These are phyloP conservation scores for Luperina testacea DNA, from an alignment of 2,888 invertebrate species.

Conservation along the genomic window DNA sequence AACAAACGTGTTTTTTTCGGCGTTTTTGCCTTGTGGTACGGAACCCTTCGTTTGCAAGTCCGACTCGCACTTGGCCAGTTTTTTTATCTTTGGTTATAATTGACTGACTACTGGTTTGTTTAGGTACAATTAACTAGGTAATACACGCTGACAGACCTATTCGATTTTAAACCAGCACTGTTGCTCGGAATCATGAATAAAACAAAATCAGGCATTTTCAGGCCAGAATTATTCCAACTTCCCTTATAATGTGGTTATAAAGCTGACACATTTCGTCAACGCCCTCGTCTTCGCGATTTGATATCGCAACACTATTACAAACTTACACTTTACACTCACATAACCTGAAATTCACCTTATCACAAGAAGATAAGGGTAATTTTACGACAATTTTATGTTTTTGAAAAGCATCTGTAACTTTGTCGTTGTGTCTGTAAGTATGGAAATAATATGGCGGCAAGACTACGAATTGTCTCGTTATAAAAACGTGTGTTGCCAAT, in stretches of 20 bases:
- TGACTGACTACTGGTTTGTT: neutral
- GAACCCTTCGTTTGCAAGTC: too few relatives aligned
- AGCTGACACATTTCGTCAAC: constrained; percentile 80
- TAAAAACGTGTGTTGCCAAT: constrained; percentile 71
- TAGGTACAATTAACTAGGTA: neutral
- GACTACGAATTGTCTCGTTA: constrained; percentile 87
- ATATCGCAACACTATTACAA: constrained; percentile 69
- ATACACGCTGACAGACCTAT: too few relatives aligned
- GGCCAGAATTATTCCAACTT: constrained; percentile 73
- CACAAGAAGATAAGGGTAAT: neutral
- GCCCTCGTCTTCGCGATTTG: constrained; percentile 79
- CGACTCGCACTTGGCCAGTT: too few relatives aligned
- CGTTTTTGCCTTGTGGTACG: too few relatives aligned
- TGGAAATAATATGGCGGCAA: constrained; percentile 87
- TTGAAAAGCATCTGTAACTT: constrained; percentile 23
- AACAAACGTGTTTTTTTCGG: too few relatives aligned
- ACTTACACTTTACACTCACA: constrained; percentile 21
- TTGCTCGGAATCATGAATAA: constrained; percentile 48
- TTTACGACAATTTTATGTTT: neutral
- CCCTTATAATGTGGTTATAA: constrained; percentile 80
- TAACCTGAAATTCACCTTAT: constrained; percentile 35
- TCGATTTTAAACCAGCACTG: too few relatives aligned
- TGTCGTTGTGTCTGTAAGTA: constrained; percentile 72
- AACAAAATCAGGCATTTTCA: constrained; percentile 58
- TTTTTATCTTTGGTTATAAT: neutral